These are phyloP conservation scores for Chymomyza caudatula DNA, from an alignment of 2,888 invertebrate genomes.

Conservation along the genomic window DNA sequence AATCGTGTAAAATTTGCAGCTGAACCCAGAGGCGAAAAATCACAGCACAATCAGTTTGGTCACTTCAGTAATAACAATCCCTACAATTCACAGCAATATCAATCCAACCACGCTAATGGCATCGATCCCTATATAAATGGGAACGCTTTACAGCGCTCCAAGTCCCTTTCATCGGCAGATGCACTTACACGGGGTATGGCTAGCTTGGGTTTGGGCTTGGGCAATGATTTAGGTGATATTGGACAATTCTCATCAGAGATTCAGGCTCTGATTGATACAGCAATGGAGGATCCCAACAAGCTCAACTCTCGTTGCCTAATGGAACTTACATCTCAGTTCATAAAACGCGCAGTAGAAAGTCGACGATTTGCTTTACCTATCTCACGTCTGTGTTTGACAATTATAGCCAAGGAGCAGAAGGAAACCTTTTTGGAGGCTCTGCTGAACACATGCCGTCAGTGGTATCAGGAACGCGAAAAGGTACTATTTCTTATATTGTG, in stretches of 20 bases:
- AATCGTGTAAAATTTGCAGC: constrained; percentile 78
- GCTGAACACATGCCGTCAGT: constrained; percentile 92
- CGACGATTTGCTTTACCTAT: constrained; percentile 87
- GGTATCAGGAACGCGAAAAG: constrained; percentile 91
- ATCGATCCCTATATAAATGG: constrained; percentile 68
- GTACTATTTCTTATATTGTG: constrained; percentile 74
- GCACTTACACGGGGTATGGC: constrained; percentile 84
- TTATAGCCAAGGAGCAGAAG: constrained; percentile 91
- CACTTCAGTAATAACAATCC: constrained; percentile 44
- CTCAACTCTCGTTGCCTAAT: constrained; percentile 86
- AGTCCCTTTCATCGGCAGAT: constrained; percentile 89
- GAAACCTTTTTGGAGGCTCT: constrained; percentile 94
- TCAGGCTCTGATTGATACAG: constrained; percentile 86
- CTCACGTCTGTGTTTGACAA: constrained; percentile 90
- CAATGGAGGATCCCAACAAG: constrained; percentile 90
- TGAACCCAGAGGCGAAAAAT: constrained; percentile 73
- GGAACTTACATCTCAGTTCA: constrained; percentile 90
- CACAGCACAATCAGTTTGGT: constrained; percentile 54
- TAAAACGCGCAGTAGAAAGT: constrained; percentile 89
- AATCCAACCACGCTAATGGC: constrained; percentile 40
- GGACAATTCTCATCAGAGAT: constrained; percentile 87
- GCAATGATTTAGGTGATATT: constrained; percentile 86
- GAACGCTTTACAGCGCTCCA: constrained; percentile 84
- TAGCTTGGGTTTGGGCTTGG: constrained; percentile 82
- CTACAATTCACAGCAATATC: constrained; percentile 55